A percentile compares a stretch with the other conserved stretches of the same genome.
Conservation (phyloP, 2,888 invertebrate genomes). For the Eristalinus sepulchralis region DNA sequence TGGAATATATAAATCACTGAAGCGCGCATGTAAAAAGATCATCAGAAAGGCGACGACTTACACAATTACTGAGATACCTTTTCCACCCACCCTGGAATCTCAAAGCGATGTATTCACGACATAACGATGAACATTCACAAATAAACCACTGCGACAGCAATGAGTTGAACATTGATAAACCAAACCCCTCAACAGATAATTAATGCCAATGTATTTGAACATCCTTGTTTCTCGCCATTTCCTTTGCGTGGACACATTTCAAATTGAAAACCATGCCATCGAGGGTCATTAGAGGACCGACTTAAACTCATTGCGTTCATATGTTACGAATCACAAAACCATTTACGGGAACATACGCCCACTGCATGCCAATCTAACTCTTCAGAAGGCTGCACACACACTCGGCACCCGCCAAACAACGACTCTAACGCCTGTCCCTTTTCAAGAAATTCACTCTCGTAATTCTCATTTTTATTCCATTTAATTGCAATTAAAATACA, state of each 20-base stretch:
- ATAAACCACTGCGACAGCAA: background rate
- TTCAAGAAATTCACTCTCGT: conserved; percentile 53
- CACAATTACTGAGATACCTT: too few relatives aligned
- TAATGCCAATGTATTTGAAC: background rate
- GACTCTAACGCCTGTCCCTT: conserved; percentile 45
- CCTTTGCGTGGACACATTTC: background rate
- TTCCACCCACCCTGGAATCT: too few relatives aligned
- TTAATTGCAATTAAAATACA: conserved; percentile 71
- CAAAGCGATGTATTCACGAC: too few relatives aligned
- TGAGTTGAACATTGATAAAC: background rate
- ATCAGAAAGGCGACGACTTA: too few relatives aligned
- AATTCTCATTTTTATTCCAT: conserved; percentile 64
- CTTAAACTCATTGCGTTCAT: conserved; percentile 35
- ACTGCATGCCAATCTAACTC: conserved; percentile 18
- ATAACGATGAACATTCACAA: background rate
- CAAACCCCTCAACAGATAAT: background rate
- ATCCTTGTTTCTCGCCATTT: background rate
- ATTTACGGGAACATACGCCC: conserved; percentile 63
- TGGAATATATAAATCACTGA: too few relatives aligned
- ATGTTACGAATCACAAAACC: conserved; percentile 29
- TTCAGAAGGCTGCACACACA: background rate
- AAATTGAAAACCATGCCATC: background rate
- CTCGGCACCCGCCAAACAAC: conserved; percentile 25
- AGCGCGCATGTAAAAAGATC: too few relatives aligned
- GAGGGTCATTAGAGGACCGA: conserved; percentile 16